Evolutionary conservation across 2,888 invertebrate species (phyloP).

Genomic region (Strigamia transsilvanica): DNA sequence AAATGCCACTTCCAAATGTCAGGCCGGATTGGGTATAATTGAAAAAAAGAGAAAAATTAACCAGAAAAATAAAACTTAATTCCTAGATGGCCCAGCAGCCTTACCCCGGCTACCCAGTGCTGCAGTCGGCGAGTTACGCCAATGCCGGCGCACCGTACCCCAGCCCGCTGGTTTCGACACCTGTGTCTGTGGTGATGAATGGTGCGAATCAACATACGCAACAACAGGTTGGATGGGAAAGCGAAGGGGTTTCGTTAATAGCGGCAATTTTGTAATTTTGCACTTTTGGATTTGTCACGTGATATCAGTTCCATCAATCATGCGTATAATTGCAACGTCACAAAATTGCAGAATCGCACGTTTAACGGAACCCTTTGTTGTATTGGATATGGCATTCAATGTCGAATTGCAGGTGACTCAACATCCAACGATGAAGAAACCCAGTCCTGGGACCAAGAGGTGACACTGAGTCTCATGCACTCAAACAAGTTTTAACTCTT

Average conservation of each 20-base stretch:
- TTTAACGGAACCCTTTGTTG: too few species aligned
- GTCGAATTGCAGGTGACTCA: too few species aligned
- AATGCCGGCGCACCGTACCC: too few species aligned
- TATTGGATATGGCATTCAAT: background rate
- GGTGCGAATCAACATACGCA: background rate
- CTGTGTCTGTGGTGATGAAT: slow-evolving; percentile 3
- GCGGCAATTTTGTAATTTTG: too few species aligned
- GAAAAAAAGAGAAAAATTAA: too few species aligned
- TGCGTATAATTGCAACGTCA: background rate
- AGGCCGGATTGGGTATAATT: slow-evolving; percentile 15
- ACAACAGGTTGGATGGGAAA: background rate
- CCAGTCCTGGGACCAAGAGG: background rate
- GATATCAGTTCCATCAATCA: too few species aligned
- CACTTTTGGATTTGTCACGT: too few species aligned
- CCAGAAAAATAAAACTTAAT: too few species aligned
- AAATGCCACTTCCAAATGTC: background rate
- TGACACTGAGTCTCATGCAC: background rate
- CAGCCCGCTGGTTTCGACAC: background rate
- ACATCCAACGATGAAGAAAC: too few species aligned
- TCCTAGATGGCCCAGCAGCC: background rate
- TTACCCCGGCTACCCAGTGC: background rate
- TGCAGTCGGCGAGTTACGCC: background rate
- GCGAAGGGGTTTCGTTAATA: too few species aligned
- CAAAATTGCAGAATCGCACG: background rate
- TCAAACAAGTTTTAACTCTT: slow-evolving; percentile 7